phyloP scores from a whole-genome alignment of 1,140 invertebrate genomes.

The Sitodiplosis mosellana region DNA sequence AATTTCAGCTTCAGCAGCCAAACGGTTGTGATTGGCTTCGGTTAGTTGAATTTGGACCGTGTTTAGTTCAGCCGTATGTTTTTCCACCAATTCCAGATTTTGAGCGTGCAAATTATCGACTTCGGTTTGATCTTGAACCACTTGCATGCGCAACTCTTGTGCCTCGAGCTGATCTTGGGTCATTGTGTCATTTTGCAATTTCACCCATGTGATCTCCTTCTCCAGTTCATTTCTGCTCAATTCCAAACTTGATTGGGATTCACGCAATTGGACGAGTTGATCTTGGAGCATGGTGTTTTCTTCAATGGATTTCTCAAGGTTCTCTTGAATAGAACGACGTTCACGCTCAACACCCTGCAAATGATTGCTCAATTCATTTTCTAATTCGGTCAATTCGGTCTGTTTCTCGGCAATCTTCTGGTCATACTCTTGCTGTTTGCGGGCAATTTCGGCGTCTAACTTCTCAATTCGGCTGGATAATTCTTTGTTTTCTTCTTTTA shows the following conservation, averaged over 20 bases:
- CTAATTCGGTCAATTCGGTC: slow-evolving; percentile 36
- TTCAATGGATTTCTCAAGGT: slow-evolving; percentile 28
- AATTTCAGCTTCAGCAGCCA: too few species aligned
- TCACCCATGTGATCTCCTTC: slow-evolving; percentile 16
- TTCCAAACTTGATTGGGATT: slow-evolving; percentile 19
- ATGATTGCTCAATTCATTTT: slow-evolving; percentile 38
- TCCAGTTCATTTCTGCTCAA: slow-evolving; percentile 12
- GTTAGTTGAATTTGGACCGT: slow-evolving; percentile 17
- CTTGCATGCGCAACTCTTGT: slow-evolving; percentile 23
- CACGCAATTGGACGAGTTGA: slow-evolving; percentile 27
- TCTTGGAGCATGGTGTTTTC: slow-evolving; percentile 29
- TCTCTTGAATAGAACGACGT: slow-evolving; percentile 27
- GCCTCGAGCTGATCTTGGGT: slow-evolving; percentile 19
- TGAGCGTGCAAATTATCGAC: slow-evolving; percentile 20
- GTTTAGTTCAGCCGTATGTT: slow-evolving; percentile 18
- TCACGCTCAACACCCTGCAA: slow-evolving; percentile 34
- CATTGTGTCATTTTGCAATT: slow-evolving; percentile 20
- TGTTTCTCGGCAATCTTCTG: slow-evolving; percentile 29
- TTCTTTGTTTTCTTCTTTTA: slow-evolving; percentile 19
- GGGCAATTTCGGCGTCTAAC: slow-evolving; percentile 30
- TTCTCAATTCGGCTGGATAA: slow-evolving; percentile 22
- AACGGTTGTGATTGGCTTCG: too few species aligned
- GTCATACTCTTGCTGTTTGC: slow-evolving; percentile 30
- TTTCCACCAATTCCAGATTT: slow-evolving; percentile 16
- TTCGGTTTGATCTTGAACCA: slow-evolving; percentile 21